Percentiles rank a stretch among this genome's conserved stretches.
Evolutionary conservation across 2,113 vertebrate genomes (phyloP).

Genomic region (Oryzias curvinotus): DNA sequence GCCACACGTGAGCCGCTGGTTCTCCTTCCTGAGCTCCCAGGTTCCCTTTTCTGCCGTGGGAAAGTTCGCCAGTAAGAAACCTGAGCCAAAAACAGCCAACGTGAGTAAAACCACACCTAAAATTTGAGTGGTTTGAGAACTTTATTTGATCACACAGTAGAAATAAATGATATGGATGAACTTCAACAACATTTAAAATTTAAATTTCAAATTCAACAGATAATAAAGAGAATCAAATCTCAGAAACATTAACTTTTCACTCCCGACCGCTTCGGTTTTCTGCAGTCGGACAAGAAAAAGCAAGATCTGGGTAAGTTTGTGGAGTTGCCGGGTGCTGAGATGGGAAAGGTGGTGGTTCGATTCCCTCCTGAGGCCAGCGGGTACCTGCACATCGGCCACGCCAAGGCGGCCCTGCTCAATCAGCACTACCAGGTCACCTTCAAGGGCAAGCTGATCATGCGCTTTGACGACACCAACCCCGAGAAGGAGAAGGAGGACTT

Average conservation of each 20-base stretch:
- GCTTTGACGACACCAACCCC: constrained; percentile 98
- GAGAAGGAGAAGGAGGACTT: constrained; percentile 99
- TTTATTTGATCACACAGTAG: too few relatives aligned
- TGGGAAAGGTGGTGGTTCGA: constrained; percentile 96
- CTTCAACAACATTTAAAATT: too few relatives aligned
- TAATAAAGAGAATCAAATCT: too few relatives aligned
- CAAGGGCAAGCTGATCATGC: constrained; percentile 98
- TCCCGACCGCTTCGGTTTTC: background rate
- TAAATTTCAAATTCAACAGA: too few relatives aligned
- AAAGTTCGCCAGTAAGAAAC: constrained; percentile 73
- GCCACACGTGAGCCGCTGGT: constrained; percentile 89
- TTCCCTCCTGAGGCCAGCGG: constrained; percentile 98
- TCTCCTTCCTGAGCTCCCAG: constrained; percentile 86
- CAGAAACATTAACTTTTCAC: too few relatives aligned
- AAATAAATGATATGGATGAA: too few relatives aligned
- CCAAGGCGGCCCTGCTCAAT: constrained; percentile 96
- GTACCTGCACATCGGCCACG: constrained; percentile 98
- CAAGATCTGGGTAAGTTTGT: constrained; percentile 94
- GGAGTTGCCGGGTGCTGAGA: constrained; percentile 94
- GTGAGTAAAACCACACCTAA: constrained; percentile 55
- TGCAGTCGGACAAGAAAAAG: constrained; percentile 90
- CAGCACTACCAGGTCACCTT: constrained; percentile 98
- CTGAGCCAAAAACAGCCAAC: constrained; percentile 42
- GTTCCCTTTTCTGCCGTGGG: constrained; percentile 81
- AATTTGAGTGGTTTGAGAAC: too few relatives aligned